A percentile compares a stretch with the other conserved stretches of the same genome.
Evolutionary conservation across 2,113 vertebrate genomes (phyloP).

Genomic region (Morone saxatilis): DNA sequence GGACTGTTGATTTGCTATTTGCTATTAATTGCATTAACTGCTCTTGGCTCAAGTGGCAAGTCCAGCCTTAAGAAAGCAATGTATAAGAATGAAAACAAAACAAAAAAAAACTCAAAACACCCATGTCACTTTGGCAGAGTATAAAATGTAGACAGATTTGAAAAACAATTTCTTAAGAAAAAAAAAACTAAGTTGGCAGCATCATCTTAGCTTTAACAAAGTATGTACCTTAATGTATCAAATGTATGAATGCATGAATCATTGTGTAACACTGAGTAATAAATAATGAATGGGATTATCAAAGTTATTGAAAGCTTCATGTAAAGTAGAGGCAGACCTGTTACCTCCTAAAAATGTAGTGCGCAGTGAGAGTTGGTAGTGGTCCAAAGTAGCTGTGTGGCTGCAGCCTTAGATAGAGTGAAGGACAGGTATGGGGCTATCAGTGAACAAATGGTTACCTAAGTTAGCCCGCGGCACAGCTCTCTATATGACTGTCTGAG

Average conservation of each 20-base stretch:
- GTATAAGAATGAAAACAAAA: too few relatives aligned
- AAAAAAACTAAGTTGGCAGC: not conserved
- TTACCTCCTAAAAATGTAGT: conserved; percentile 15
- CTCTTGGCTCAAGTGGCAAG: not conserved
- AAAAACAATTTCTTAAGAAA: conserved; percentile 6
- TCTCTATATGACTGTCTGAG: conserved; percentile 76
- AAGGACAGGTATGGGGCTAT: conserved; percentile 69
- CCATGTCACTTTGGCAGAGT: not conserved
- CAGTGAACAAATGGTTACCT: conserved; percentile 81
- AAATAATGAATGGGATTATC: conserved; percentile 29
- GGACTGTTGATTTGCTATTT: not conserved
- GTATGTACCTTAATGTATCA: not conserved
- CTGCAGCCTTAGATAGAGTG: conserved; percentile 58
- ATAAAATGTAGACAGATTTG: not conserved
- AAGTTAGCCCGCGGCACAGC: conserved; percentile 74
- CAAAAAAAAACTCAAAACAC: not conserved
- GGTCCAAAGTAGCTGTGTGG: conserved; percentile 56
- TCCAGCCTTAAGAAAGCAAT: not conserved
- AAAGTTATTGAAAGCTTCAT: conserved; percentile 7
- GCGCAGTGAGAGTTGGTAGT: conserved; percentile 23
- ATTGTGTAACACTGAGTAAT: conserved; percentile 25
- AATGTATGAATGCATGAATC: conserved; percentile 8
- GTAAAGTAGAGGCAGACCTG: conserved; percentile 11
- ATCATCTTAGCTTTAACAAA: not conserved
- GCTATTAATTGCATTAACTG: not conserved